phyloP scores from a whole-genome alignment of 2,888 invertebrate genomes.

The Erebia palarica region DNA sequence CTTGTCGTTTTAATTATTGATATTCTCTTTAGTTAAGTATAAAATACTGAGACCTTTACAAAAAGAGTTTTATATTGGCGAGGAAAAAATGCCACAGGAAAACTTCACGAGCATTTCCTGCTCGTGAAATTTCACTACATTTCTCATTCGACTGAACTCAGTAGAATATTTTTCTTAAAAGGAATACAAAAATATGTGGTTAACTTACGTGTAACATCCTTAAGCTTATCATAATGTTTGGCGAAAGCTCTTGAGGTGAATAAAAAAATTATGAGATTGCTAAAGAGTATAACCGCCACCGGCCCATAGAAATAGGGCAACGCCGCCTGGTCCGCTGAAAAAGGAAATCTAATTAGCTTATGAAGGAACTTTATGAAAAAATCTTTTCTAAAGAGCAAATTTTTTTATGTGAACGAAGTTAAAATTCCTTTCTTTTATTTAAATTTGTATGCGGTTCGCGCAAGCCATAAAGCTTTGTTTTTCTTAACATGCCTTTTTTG shows the following conservation, averaged over 20 bases:
- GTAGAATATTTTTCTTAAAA: background rate
- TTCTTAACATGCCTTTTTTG: conserved; percentile 12
- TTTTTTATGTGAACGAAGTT: conserved; percentile 18
- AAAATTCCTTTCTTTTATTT: conserved; percentile 15
- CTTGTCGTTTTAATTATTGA: no score
- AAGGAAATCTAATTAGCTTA: conserved; percentile 42
- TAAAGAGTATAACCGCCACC: conserved; percentile 78
- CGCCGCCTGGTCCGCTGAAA: conserved; percentile 80
- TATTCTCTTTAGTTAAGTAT: no score
- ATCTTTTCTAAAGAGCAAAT: conserved; percentile 20
- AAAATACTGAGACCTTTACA: no score
- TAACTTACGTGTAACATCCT: conserved; percentile 73
- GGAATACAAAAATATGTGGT: background rate
- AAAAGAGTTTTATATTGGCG: no score
- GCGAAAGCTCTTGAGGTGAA: conserved; percentile 79
- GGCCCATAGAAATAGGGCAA: conserved; percentile 85
- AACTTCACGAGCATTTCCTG: no score
- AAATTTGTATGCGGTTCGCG: conserved; percentile 20
- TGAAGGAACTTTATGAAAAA: conserved; percentile 22
- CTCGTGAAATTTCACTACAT: no score
- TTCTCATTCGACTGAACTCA: no score
- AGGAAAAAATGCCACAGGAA: no score
- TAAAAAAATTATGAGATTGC: conserved; percentile 80
- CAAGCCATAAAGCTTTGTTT: conserved; percentile 10
- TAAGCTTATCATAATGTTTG: conserved; percentile 76